Conservation (phyloP, 2,113 vertebrate species). For the Manacus vitellinus region DNA sequence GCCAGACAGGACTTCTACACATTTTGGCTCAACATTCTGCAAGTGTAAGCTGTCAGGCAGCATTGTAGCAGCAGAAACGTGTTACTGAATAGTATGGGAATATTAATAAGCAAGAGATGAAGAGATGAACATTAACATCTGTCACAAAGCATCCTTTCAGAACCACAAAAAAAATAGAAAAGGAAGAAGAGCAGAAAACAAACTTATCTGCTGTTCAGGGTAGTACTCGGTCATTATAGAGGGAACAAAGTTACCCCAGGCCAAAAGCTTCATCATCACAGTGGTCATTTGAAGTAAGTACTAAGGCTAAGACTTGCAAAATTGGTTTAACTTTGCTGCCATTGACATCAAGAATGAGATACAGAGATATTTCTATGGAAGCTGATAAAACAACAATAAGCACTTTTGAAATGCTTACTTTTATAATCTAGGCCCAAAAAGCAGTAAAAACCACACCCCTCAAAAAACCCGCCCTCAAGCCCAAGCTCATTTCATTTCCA, state of each 20-base stretch:
- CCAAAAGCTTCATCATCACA: not conserved
- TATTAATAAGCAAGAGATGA: constrained; percentile 39
- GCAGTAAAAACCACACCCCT: not conserved
- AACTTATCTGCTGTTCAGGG: not conserved
- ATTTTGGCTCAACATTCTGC: not conserved
- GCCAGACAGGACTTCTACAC: constrained; percentile 47
- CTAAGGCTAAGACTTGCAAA: not conserved
- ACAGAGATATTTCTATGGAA: not conserved
- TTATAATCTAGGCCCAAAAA: not conserved
- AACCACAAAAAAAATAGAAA: not conserved
- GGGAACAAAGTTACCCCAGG: not conserved
- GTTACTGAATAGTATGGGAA: constrained; percentile 12
- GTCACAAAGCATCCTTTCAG: not conserved
- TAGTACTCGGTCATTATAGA: not conserved
- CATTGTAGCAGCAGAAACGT: not conserved
- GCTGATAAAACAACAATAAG: not conserved
- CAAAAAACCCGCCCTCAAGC: not conserved
- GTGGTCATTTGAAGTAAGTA: not conserved
- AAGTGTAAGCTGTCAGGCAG: constrained; percentile 40
- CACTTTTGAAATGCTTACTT: not conserved
- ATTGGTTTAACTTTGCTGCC: not conserved
- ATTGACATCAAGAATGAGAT: not conserved
- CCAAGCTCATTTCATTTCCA: not conserved
- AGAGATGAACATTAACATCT: constrained; percentile 33
- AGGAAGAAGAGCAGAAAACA: not conserved